phyloP scores from a whole-genome alignment of 1,140 invertebrate species.

The Anagrus nilaparvatae region DNA sequence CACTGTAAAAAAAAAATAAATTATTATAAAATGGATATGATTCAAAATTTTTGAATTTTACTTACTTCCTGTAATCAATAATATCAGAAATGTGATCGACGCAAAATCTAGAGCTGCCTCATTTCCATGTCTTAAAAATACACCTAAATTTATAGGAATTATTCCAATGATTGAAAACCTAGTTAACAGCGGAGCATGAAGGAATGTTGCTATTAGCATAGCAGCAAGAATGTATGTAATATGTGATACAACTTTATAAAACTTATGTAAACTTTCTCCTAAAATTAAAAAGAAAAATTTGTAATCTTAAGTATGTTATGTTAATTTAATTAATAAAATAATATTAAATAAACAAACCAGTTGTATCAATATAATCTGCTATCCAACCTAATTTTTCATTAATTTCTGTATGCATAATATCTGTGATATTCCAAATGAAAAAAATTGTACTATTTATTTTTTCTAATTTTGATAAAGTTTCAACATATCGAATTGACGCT shows the following conservation, averaged over 20 bases:
- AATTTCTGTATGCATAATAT: conserved; percentile 41
- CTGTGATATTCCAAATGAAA: conserved; percentile 43
- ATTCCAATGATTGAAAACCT: conserved; percentile 28
- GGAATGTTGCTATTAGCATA: conserved; percentile 34
- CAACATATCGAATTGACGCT: conserved; percentile 43
- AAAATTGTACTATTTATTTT: conserved; percentile 50
- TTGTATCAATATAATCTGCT: conserved; percentile 42
- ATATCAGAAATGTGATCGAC: no score
- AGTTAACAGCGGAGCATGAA: conserved; percentile 30
- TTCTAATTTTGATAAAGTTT: conserved; percentile 45
- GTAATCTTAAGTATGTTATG: neutral
- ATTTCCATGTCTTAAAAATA: conserved; percentile 32
- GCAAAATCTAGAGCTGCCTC: no score
- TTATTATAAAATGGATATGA: no score
- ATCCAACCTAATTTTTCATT: conserved; percentile 50
- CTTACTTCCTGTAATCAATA: no score
- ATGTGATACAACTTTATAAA: conserved; percentile 25
- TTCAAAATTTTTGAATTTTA: no score
- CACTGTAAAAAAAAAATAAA: no score
- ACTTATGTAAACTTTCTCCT: conserved; percentile 30
- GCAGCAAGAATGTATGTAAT: conserved; percentile 26
- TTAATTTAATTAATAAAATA: no score
- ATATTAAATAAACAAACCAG: conserved; percentile 35
- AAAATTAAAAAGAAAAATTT: conserved; percentile 13
- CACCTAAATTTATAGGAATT: conserved; percentile 30